Evolutionary conservation across 2,113 vertebrate genomes (phyloP), one percentile per base, ranked within the genome.

Genomic region (Henicopernis longicauda): DNA sequence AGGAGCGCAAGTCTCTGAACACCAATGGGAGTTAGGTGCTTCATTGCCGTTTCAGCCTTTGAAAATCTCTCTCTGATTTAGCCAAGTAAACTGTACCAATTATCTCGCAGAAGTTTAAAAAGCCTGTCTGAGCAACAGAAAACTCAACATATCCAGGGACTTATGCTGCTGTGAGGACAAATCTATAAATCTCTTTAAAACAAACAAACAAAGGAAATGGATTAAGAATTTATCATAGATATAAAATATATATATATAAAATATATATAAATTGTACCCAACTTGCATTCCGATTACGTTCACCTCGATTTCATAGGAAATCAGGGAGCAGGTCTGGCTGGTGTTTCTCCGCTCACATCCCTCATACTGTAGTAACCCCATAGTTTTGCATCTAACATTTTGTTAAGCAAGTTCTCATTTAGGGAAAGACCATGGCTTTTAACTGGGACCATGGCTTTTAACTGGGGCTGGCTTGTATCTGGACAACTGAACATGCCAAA

Each of bases 51-150:
- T 87, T 86, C 44, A 84, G 73, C 49, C 86, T 95, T 92, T 95
- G 89, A 81, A 92, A 84, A 65, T 42, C 44, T 90, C 67, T 67
- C 54, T 88, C 78, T 88, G 70, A 90, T 94, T 86, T 92, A 95
- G 86, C 69, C 73, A 82, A 67, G 59, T 84, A 90, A 92, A 87
- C 63, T 65, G 63, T 44, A 58, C 72, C 91, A 87, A 63, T 84
- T 94, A 93, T 70, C 79, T 90, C 3, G 6, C 21, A 76, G 36
- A 87, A 90, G 73, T 84, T 77, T 92, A 69, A 84, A 95, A 81
- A 87, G 63, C 76, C 49, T 91, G 71, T 59, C 66, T 70, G 88
- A 82, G 50, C 42, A 49, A 20, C 86, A 80, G 59, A 72, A 84
- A 92, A 47, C 78, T 66, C 82, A 58, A 6, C 38, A 26, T 23